Conservation (phyloP, 2,113 vertebrate genomes). For the Mionectes macconnelli region DNA sequence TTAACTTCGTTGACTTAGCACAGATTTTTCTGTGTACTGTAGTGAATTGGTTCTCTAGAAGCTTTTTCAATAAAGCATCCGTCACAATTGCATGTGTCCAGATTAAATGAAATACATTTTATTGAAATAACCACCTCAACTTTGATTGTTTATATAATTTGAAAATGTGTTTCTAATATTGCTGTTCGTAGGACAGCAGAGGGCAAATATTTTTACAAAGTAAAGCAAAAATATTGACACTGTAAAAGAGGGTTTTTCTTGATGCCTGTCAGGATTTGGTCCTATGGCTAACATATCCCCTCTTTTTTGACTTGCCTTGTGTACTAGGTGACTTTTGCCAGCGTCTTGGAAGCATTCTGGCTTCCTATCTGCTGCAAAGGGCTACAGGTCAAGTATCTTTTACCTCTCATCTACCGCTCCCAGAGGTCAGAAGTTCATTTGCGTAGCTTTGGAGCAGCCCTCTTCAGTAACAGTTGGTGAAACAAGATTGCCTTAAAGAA, state of each 20-base stretch:
- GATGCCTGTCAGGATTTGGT: neutral
- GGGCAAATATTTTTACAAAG: neutral
- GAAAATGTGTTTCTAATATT: slow-evolving; percentile 33
- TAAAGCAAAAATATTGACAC: neutral
- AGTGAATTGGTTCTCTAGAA: neutral
- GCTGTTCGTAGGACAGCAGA: neutral
- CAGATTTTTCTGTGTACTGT: neutral
- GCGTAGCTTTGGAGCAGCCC: neutral
- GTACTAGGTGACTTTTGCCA: neutral
- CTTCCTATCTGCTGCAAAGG: neutral
- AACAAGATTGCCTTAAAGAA: neutral
- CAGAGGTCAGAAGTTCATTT: slow-evolving; percentile 4
- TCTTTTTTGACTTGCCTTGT: neutral
- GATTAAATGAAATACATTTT: neutral
- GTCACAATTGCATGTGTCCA: neutral
- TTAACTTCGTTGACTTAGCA: neutral
- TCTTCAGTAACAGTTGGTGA: neutral
- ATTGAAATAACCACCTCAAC: neutral
- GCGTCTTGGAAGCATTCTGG: neutral
- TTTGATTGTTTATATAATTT: neutral
- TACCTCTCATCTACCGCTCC: neutral
- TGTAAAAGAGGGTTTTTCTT: neutral
- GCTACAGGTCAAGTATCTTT: neutral
- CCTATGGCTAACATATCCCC: neutral
- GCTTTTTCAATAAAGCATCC: neutral